Percentiles rank a stretch among this genome's conserved stretches.
Conservation (phyloP, 2,888 invertebrate genomes). For the Lordiphosa andalusiaca region DNA sequence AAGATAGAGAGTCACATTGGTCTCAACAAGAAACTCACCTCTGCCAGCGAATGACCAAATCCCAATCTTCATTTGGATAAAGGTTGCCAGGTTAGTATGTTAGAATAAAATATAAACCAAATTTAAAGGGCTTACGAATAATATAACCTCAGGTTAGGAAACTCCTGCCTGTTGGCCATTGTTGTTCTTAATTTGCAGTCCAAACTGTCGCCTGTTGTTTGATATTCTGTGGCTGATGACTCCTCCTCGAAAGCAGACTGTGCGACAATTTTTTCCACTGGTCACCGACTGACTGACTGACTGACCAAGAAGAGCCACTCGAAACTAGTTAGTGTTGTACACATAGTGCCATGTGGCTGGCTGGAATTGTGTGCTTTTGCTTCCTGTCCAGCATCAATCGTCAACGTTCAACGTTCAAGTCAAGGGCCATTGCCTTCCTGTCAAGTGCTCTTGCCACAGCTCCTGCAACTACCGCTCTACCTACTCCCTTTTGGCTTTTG, state of each 20-base stretch:
- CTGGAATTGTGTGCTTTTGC: constrained; percentile 6
- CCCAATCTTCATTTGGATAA: too few relatives aligned
- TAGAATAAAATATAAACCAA: too few relatives aligned
- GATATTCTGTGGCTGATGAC: background rate
- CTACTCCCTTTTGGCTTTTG: constrained; percentile 31
- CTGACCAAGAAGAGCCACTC: constrained; percentile 46
- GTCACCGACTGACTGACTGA: constrained; percentile 18
- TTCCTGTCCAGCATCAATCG: constrained; percentile 23
- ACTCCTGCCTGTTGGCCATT: background rate
- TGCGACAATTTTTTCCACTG: background rate
- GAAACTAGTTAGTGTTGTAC: constrained; percentile 58
- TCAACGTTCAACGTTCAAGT: constrained; percentile 45
- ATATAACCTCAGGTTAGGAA: too few relatives aligned
- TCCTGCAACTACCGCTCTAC: constrained; percentile 8
- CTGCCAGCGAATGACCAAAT: too few relatives aligned
- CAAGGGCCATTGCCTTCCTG: constrained; percentile 53
- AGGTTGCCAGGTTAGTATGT: too few relatives aligned
- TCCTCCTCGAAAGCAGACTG: background rate
- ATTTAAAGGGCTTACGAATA: too few relatives aligned
- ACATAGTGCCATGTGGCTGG: constrained; percentile 11
- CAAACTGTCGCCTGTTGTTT: background rate
- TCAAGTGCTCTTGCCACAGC: constrained; percentile 42
- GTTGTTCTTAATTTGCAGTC: constrained; percentile 2
- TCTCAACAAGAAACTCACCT: too few relatives aligned
- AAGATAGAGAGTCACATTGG: too few relatives aligned